Evolutionary conservation across 2,797 vertebrate genomes (phyloP), one percentile per base, ranked within the genome.

Genomic region (Lepidocolaptes lacrymiger): DNA sequence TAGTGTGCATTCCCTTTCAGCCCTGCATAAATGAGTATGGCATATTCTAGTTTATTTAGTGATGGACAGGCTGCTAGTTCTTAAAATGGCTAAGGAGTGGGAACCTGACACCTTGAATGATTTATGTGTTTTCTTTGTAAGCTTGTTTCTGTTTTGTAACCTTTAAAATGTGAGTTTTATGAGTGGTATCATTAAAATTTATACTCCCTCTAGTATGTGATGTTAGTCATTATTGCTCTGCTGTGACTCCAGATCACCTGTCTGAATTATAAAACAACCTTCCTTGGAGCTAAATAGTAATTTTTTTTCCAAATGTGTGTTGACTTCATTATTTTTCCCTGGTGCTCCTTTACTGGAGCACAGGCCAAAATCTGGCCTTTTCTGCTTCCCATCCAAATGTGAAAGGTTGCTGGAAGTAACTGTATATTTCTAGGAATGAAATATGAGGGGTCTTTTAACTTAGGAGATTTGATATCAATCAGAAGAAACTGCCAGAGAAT

Each of bases 141-240:
- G 87, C 74, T 97, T 93, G 84, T 91, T 96, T 97, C 93, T 97
- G 83, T 95, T 97, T 95, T 96, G 92, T 96, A 97, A 97, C 95
- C 92, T 96, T 97, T 97, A 94, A 97, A 98, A 97, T 63, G 82
- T 86, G 48, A 69, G 69, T 66, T 97, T 98, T 97, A 96, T 96
- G 94, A 94, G 75, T 78, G 68, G 79, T 83, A 84, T 76, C 94
- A 93, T 97, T 97, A 97, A 97, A 97, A 97, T 97, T 91, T 97
- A 96, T 95, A 82, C 73, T 96, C 69, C 56, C 68, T 94, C 58
- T 95, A 58, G 73, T 93, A 84, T 89, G 59, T 89, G 88, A 91
- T 97, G 82, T 96, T 97, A 95, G 96, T 97, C 95, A 86, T 97
- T 96, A 96, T 97, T 95, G 75, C 93, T 97, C 69, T 89, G 52